Evolutionary conservation across 2,888 invertebrate genomes (phyloP), one percentile per base, ranked within the genome.

Genomic region (Agonopterix arenella): DNA sequence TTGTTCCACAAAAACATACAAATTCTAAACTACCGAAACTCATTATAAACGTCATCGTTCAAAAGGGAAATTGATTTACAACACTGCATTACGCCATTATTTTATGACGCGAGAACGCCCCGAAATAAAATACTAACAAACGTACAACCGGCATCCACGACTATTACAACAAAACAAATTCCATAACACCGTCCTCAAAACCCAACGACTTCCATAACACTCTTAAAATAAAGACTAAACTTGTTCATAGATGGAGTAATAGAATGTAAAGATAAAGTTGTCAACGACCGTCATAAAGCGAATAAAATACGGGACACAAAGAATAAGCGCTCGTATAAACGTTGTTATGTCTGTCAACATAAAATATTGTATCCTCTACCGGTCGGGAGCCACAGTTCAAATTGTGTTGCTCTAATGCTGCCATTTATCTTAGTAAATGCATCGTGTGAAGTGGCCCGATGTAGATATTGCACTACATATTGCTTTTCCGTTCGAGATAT

Each of bases 291-390:
- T 89, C 88, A 88, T 88, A 88, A 88, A 89, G 84, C 84, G 84
- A 85, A 88, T 88, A 89, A 89, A 88, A 88, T 88, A 89, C 85
- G 86, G 80, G 82, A 80, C 85, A 84, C 86, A 85, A 89, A 88
- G 88, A 88, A 88, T 88, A 86, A 89, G 84, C 82, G 88, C 74
- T 86, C 81, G 84, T 83, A 83, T 88, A 88, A 86, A 83, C 81
- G 84, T 78, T 86, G 85, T 86, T 85, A 85, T 81, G 85, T 86
- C 89, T 88, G 88, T 88, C 89, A 86, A 84, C 84, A 75, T 89
- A 84, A 88, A 86, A 88, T 88, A 88, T 89, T 83, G 84, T 84
- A 88, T 88, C 88, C 88, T 88, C 74, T 73, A 69, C 50, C 52
- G 53, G 70, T 71, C 68, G 78, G 79, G 73, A 71, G 80, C 75